Conservation (phyloP, 2,888 invertebrate species). For the Thera obeliscata region DNA sequence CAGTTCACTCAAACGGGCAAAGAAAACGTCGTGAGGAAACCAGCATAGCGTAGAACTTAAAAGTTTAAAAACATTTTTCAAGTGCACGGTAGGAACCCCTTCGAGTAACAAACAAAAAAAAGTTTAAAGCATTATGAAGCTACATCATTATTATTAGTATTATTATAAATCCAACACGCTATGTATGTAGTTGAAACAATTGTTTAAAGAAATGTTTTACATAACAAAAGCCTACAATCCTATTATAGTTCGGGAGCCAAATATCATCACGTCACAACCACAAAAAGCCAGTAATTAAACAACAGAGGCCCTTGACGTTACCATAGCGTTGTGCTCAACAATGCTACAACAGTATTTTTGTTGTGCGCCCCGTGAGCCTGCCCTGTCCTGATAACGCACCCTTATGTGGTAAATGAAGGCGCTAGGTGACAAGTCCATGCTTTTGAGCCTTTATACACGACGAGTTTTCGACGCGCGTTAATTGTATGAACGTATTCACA, state of each 20-base stretch:
- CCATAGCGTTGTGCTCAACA: slow-evolving; percentile 49
- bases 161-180: no score
- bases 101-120: no score
- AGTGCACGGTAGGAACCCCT: no score
- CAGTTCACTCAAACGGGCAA: no score
- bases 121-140: no score
- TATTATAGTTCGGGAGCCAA: slow-evolving; percentile 42
- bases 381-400: slow-evolving; percentile 65
- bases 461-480: not conserved
- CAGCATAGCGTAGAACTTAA: no score
- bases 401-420: slow-evolving; percentile 38
- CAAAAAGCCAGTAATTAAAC: slow-evolving; percentile 78
- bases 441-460: slow-evolving; percentile 2
- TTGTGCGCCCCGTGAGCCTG: slow-evolving; percentile 67
- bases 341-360: slow-evolving; percentile 74
- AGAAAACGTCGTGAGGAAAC: no score
- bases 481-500: not conserved
- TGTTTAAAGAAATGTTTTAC: not conserved
- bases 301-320: slow-evolving; percentile 62
- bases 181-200: not conserved
- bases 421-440: slow-evolving; percentile 24
- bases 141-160: no score
- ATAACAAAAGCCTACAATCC: slow-evolving; percentile 33
- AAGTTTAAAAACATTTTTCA: no score
- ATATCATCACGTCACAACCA: slow-evolving; percentile 52